Percentiles rank a stretch among this genome's conserved stretches.
Conservation (phyloP, 2,113 vertebrate species). For the Apus apus region DNA sequence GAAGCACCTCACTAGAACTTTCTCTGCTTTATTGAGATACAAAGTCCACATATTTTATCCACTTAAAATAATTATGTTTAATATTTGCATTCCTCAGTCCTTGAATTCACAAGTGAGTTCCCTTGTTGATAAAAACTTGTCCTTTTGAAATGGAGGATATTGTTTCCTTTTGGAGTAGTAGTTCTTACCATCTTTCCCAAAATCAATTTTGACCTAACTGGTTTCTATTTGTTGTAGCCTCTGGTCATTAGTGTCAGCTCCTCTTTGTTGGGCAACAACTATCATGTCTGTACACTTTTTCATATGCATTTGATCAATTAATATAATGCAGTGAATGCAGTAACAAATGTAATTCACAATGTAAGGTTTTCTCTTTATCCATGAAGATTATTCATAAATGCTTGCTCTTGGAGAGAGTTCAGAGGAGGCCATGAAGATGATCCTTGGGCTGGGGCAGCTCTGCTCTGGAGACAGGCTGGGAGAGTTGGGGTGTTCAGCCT, state of each 20-base stretch:
- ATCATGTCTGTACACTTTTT: neutral
- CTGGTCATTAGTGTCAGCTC: neutral
- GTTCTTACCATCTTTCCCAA: neutral
- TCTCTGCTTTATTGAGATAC: neutral
- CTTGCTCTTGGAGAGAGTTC: neutral
- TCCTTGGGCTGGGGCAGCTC: too few relatives aligned
- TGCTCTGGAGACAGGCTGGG: too few relatives aligned
- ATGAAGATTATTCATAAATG: neutral
- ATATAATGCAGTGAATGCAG: neutral
- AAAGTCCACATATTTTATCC: neutral
- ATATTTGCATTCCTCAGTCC: neutral
- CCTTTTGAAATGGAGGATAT: neutral
- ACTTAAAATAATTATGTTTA: neutral
- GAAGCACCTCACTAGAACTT: neutral
- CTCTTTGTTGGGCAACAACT: neutral
- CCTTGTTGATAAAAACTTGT: neutral
- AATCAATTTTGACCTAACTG: neutral
- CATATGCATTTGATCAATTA: neutral
- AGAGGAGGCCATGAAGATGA: too few relatives aligned
- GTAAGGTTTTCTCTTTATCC: neutral
- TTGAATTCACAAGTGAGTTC: neutral
- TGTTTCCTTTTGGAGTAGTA: neutral
- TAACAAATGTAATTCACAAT: neutral
- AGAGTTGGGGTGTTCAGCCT: too few relatives aligned
- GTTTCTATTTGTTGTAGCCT: neutral